Base-by-base conservation (phyloP, 37 sponge, comb jelly and placozoan species). In the Beroe ovata region DNA sequence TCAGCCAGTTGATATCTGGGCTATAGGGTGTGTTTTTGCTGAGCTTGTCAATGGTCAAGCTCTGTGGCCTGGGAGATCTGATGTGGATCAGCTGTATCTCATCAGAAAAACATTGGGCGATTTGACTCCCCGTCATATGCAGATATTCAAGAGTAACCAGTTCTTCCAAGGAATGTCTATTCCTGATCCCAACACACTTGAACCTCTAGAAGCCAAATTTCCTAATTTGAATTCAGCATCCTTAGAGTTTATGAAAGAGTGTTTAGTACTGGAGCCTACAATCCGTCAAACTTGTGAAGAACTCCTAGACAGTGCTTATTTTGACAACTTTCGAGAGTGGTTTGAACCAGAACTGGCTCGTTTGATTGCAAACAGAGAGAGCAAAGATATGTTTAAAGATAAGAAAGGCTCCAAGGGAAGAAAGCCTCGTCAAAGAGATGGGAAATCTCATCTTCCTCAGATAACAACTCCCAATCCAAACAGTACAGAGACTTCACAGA, bases 1-100 rank as follows among this genome's bases (percentile, higher is more conserved):
- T 0, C 95, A 95, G 62, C 92, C 97, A 29, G 97, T 97, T 58
- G 97, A 97, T 61, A 92, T 95, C 61, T 97, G 97, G 97, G 97
- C 97, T 20, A 90, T 97, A 21, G 97, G 97, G 0, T 95, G 97
- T 88, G 92, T 97, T 37, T 97, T 97, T 95, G 95, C 95, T 71
- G 97, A 97, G 88, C 89, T 97, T 38, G 66, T 97, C 2, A 94
- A 92, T 47, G 97, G 95, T 1, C 95, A 93, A 25, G 92, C 97
- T 0, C 62, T 97, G 11, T 95, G 95, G 94, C 97, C 95, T 0
- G 97, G 95, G 11, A 94, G 92, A 36, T 97, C 97, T 60, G 97
- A 97, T 58, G 94, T 97, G 25, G 97, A 97, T 60, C 97, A 97
- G 69, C 89, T 97, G 28, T 93, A 93, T 89, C 94, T 93, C 8